Evolutionary conservation across 53 echinoderm and acorn worm species (phyloP).

Genomic region (Henricia sp.): DNA sequence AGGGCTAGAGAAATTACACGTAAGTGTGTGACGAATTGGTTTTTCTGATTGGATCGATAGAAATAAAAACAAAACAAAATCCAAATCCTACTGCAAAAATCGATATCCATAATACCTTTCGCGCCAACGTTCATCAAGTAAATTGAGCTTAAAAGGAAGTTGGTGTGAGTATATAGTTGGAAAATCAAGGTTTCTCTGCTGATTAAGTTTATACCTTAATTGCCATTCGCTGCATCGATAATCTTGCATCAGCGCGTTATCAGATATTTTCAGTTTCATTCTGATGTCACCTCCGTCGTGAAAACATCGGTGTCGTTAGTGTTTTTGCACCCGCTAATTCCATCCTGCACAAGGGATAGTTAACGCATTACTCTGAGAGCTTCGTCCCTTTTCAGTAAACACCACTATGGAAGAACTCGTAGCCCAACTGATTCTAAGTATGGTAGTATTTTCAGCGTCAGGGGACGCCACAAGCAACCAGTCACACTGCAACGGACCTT

Average conservation of each 20-base stretch:
- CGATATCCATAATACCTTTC: no score
- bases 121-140: no score
- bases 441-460: neutral
- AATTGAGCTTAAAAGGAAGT: no score
- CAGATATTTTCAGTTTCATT: neutral
- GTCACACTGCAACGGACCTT: neutral
- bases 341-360: neutral
- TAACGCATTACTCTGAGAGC: neutral
- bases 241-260: neutral
- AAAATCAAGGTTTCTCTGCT: no score
- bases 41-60: no score
- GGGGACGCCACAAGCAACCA: neutral
- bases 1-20: no score
- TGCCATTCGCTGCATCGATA: no score
- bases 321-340: neutral
- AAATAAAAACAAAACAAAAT: no score
- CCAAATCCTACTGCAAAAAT: no score
- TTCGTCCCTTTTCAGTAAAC: neutral
- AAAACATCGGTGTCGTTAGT: neutral
- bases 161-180: no score
- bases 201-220: no score
- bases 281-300: neutral
- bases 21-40: no score
- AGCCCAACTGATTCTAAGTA: neutral
- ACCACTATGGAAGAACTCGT: neutral